Evolutionary conservation across 1,140 invertebrate genomes (phyloP).

Genomic region (Drosophila navojoa): DNA sequence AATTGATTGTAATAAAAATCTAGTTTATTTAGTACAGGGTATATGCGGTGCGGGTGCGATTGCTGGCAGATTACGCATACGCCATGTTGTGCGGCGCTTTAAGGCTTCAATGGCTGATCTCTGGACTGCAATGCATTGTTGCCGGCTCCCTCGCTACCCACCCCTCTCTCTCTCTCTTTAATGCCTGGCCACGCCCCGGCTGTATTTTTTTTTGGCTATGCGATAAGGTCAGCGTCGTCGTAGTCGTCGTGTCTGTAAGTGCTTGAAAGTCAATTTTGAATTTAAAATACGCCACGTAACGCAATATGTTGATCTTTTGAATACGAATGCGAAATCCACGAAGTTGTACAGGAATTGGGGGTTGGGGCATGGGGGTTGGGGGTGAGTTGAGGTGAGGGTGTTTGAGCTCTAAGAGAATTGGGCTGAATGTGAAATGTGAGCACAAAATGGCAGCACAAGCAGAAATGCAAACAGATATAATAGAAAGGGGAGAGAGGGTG

Average conservation of each 20-base stretch:
- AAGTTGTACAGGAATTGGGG: background rate
- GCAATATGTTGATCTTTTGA: slow-evolving; percentile 82
- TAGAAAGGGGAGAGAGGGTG: background rate
- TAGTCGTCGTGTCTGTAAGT: slow-evolving; percentile 55
- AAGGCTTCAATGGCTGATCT: background rate
- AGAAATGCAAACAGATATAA: slow-evolving; percentile 27
- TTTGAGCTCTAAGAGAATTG: slow-evolving; percentile 2
- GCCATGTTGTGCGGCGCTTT: slow-evolving; percentile 19
- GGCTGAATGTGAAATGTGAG: slow-evolving; percentile 54
- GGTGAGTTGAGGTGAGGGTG: background rate
- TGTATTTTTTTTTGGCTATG: slow-evolving; percentile 6
- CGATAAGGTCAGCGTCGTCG: slow-evolving; percentile 29
- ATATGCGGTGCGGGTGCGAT: too few species aligned
- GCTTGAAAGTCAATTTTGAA: slow-evolving; percentile 81
- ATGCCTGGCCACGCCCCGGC: background rate
- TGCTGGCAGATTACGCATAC: slow-evolving; percentile 25
- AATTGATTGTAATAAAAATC: too few species aligned
- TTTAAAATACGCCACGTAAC: slow-evolving; percentile 82
- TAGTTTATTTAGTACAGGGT: too few species aligned
- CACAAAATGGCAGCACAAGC: slow-evolving; percentile 64
- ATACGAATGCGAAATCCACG: slow-evolving; percentile 77
- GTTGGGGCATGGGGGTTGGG: background rate
- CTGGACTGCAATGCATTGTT: too few species aligned
- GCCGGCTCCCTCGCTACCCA: too few species aligned
- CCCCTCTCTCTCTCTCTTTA: background rate